Evolutionary conservation across 2,888 invertebrate species (phyloP).

Genomic region (Nomada ferruginata): DNA sequence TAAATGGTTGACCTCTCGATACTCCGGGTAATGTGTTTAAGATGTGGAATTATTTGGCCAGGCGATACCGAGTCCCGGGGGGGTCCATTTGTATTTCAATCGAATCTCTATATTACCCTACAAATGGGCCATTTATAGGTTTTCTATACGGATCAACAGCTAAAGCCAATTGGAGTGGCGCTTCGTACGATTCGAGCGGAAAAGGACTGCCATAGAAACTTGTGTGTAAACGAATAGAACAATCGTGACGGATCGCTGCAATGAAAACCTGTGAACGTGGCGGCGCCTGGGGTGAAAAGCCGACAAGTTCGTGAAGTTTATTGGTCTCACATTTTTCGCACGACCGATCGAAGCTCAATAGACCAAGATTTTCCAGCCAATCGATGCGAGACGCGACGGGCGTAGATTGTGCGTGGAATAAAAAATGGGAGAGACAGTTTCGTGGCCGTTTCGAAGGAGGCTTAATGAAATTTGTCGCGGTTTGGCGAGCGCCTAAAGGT

Average conservation of each 20-base stretch:
- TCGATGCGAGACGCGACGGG: neutral
- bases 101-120: constrained; percentile 18
- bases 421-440: too few relatives aligned
- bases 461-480: constrained; percentile 19
- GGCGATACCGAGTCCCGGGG: neutral
- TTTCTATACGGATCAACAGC: constrained; percentile 30
- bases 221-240: constrained; percentile 8
- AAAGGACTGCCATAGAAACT: constrained; percentile 2
- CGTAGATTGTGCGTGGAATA: neutral
- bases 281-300: too few relatives aligned
- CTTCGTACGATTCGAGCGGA: neutral
- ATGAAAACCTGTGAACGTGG: too few relatives aligned
- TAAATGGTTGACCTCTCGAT: too few relatives aligned
- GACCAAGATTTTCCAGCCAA: constrained; percentile 16
- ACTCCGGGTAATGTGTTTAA: too few relatives aligned
- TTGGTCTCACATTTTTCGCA: constrained; percentile 16
- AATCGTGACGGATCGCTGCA: constrained; percentile 5
- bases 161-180: constrained; percentile 37
- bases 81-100: constrained; percentile 14
- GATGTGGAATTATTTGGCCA: neutral
- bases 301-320: neutral
- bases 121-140: constrained; percentile 43
- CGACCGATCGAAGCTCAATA: constrained; percentile 10
- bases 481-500: constrained; percentile 7
- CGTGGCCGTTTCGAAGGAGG: neutral